Base-by-base conservation (phyloP, 2,113 vertebrate species). In the Larimichthys crocea region DNA sequence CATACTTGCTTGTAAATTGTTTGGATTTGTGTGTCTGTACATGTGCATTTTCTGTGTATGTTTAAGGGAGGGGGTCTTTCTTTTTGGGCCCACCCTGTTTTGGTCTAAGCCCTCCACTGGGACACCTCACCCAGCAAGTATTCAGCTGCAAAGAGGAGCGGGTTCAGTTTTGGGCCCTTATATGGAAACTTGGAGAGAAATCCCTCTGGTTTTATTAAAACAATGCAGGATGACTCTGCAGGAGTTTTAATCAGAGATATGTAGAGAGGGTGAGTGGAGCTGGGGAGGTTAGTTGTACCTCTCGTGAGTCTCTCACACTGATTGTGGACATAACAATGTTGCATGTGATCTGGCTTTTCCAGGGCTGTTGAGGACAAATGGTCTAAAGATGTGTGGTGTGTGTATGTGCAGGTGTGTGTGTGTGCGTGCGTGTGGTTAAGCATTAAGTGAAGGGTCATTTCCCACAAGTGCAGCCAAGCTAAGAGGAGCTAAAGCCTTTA, bases 61-160 rank as follows among this genome's bases (percentile, higher is more conserved):
- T 80, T 56, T 78, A 55, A 53, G 64, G 74, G 50, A 17, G 71
- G 49, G 69, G 63, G 79, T 82, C 63, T 62, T 56, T 71, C 55
- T 29, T 49, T 70, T 44, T 26, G 17, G 17, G 67, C 60, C 80
- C 78, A 71, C 88, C 74, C 72, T 77, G 88, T 75, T 80, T 81
- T 82, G 87, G 88, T 86, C 80, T 17, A 48, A 77, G 64, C 59
- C 65, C 67, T 86, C 87, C 75, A 90, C 92, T 93, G 94, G 64
- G 83, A 92, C 87, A 86, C 71, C 90, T 94, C 92, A 92, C 70
- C 69, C 88, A 66, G 82, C 75, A 91, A 92, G 80, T 79, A 91
- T 92, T 90, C 78, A 67, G 57, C 82, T 67, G 77, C 82, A 82
- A 65, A 78, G 59, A 74, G 61, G 74, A 61, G 72, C 79, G 35